Base-by-base conservation (phyloP, 2,113 vertebrate genomes). In the Gobius niger region DNA sequence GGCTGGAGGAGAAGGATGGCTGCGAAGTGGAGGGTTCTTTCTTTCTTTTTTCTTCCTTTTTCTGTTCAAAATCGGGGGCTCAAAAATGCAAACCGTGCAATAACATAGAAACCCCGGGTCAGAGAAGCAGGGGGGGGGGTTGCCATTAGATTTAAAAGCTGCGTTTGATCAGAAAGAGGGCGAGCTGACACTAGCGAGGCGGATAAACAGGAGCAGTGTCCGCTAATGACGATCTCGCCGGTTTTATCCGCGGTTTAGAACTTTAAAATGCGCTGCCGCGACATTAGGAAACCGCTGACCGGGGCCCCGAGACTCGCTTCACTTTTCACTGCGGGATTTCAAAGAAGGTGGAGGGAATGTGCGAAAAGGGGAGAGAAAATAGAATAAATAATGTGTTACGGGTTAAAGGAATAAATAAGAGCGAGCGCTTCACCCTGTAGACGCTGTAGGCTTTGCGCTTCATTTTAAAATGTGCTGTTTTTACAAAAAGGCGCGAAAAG, bases 71-170 rank as follows among this genome's bases (percentile, higher is more conserved):
- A 42, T 47, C 52, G 82, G 73, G 76, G 76, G 73, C n/a, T 40
- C 18, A 75, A 77, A 85, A 79, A 44, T 82, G 83, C 85, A 80
- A 86, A 76, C 82, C 15, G 53, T 65, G 87, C 84, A 84, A 78
- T 70, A 83, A 86, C 82, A 75, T 81, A 54, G 13, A 67, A 72
- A 59, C 42, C 44, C 62, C 60, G 34, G 64, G 70, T 73, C 65
- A 54, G 46, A 34, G 73, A 57, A 56, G 74, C 67, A 81, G 68
- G 24, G 44, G 41, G n/a, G n/a, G n/a, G n/a, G n/a, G n/a, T 75
- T 3, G 68, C 56, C 54, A 18, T 73, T 0, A 47, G 16, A 56
- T 77, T 67, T 76, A 50, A 72, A 75, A 59, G 74, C 69, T 77
- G 79, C 63, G 75, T 81, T 73, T 80, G 76, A 84, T 88, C 76